Conservation (phyloP, 1,140 invertebrate genomes). For the Hylaeus volcanicus region DNA sequence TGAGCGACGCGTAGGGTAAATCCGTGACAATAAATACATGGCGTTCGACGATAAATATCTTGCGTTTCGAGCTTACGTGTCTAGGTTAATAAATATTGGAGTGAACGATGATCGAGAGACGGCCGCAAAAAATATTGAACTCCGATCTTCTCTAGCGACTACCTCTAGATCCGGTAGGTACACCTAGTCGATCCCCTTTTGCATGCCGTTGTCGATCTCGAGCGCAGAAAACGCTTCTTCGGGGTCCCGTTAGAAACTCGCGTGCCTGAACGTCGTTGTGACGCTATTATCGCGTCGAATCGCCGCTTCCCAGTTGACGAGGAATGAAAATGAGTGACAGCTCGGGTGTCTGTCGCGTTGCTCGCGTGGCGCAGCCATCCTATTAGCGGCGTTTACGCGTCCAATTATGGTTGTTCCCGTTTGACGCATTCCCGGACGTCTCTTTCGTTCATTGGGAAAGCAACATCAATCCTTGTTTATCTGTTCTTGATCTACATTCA, state of each 20-base stretch:
- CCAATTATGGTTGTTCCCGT: neutral
- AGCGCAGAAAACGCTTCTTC: neutral
- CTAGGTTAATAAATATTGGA: neutral
- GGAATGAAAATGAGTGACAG: slow-evolving; percentile 28
- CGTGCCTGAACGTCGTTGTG: slow-evolving; percentile 42
- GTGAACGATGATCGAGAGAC: slow-evolving; percentile 20
- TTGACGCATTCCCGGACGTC: neutral
- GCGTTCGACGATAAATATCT: slow-evolving; percentile 17
- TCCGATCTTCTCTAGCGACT: too few relatives aligned
- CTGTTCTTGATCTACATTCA: neutral
- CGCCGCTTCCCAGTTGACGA: neutral
- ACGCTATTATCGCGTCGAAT: slow-evolving; percentile 25
- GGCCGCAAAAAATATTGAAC: slow-evolving; percentile 22
- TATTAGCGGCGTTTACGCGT: neutral
- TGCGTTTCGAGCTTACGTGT: neutral
- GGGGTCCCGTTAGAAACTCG: slow-evolving; percentile 54
- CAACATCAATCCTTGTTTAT: neutral
- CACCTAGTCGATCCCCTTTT: neutral
- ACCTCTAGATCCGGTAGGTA: neutral
- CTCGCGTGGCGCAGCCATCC: neutral
- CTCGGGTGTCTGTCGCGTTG: neutral
- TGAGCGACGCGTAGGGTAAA: neutral
- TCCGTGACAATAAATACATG: slow-evolving; percentile 41
- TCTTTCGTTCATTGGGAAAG: neutral
- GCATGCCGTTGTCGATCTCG: neutral